Evolutionary conservation across 2,888 invertebrate species (phyloP).

Genomic region (Vesta saturnalis): DNA sequence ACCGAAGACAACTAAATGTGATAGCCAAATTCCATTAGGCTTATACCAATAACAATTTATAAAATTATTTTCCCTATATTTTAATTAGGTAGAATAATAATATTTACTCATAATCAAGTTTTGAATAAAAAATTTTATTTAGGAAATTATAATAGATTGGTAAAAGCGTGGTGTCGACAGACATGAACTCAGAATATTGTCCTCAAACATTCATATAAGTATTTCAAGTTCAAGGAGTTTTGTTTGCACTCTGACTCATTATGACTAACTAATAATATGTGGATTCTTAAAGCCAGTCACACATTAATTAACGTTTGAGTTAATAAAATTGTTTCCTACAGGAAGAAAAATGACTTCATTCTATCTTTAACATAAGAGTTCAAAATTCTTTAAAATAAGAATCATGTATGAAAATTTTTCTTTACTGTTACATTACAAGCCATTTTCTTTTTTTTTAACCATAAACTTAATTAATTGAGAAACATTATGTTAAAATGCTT

Average conservation of each 20-base stretch:
- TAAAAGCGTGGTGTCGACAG: background rate
- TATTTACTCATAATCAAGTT: background rate
- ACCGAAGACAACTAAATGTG: too few relatives aligned
- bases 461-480: too few relatives aligned
- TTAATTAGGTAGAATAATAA: background rate
- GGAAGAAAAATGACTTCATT: constrained; percentile 25
- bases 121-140: background rate
- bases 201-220: constrained; percentile 5
- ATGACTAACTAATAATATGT: constrained; percentile 14
- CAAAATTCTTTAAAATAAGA: background rate
- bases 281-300: constrained; percentile 10
- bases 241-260: constrained; percentile 35
- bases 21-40: too few relatives aligned
- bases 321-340: constrained; percentile 21
- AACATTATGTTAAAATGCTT: too few relatives aligned
- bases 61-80: background rate
- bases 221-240: constrained; percentile 16
- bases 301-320: constrained; percentile 24
- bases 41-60: too few relatives aligned
- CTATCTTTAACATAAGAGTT: background rate
- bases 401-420: too few relatives aligned
- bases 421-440: too few relatives aligned
- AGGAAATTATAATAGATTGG: background rate
- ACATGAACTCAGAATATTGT: background rate
- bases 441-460: too few relatives aligned